A percentile compares a stretch with the other conserved stretches of the same genome.
phyloP scores from a whole-genome alignment of 2,113 vertebrate species.

The Pomatorhinus ruficollis region DNA sequence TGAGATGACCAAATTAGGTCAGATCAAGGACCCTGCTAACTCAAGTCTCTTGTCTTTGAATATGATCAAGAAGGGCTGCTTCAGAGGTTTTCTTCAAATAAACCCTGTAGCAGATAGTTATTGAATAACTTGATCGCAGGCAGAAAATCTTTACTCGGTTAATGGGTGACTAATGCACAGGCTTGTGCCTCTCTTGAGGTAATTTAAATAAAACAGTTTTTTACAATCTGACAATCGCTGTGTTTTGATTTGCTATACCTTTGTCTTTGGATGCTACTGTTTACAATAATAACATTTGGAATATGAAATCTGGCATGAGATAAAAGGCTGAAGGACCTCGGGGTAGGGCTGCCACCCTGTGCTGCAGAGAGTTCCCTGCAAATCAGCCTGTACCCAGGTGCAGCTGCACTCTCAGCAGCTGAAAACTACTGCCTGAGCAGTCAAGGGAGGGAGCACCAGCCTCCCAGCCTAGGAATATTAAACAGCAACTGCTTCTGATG shows the following conservation, averaged over 20 bases:
- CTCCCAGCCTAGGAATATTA: not conserved
- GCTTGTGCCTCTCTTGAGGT: not conserved
- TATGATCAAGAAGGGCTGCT: not conserved
- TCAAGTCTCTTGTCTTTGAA: not conserved
- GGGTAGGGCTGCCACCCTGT: not conserved
- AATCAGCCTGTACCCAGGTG: not conserved
- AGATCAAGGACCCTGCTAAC: not conserved
- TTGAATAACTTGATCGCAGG: not conserved
- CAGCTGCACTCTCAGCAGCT: not conserved
- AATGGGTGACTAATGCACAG: slow-evolving; percentile 5
- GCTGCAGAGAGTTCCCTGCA: not conserved
- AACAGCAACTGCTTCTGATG: not conserved
- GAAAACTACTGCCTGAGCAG: not conserved
- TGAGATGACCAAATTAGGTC: not conserved
- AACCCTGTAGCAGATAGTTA: not conserved
- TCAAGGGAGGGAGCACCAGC: not conserved
- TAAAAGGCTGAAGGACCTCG: not conserved
- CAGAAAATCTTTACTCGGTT: not conserved
- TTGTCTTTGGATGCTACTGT: not conserved
- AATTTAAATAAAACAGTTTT: slow-evolving; percentile 3
- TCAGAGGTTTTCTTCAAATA: not conserved
- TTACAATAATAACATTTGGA: slow-evolving; percentile 1
- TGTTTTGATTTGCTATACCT: not conserved
- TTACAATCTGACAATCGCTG: not conserved
- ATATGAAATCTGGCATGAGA: not conserved